A percentile compares a stretch with the other conserved stretches of the same genome.
These are phyloP conservation scores for Charanyca ferruginea DNA, from an alignment of 2,888 invertebrate genomes.

Conservation along the genomic window DNA sequence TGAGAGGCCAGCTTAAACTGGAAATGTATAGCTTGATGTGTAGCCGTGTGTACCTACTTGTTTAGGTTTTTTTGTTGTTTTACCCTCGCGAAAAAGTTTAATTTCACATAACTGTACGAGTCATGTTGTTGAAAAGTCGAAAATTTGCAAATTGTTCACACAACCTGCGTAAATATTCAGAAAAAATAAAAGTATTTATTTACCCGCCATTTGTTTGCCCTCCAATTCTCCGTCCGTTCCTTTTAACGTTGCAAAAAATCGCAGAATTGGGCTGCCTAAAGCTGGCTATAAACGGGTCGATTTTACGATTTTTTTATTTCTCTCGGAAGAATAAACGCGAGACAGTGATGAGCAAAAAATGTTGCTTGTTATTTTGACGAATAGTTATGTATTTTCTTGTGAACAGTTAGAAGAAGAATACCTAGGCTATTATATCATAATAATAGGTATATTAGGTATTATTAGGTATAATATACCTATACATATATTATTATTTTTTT, in stretches of 20 bases:
- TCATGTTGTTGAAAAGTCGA: conserved; percentile 5
- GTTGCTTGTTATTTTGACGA: conserved; percentile 41
- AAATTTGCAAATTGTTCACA: conserved; percentile 34
- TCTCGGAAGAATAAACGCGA: conserved; percentile 50
- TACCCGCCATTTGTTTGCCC: conserved; percentile 45
- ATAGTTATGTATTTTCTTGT: conserved; percentile 40
- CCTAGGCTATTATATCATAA: conserved; percentile 5
- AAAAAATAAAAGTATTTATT: conserved; percentile 34
- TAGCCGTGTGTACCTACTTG: no score
- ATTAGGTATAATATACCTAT: no score
- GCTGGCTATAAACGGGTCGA: conserved; percentile 56
- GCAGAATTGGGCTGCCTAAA: conserved; percentile 51
- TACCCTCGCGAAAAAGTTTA: conserved; percentile 5
- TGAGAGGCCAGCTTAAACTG: no score
- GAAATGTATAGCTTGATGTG: no score
- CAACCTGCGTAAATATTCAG: conserved; percentile 24
- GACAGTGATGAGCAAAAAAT: conserved; percentile 40
- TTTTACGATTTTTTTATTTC: conserved; percentile 56
- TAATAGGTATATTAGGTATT: no score
- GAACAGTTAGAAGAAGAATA: conserved; percentile 7
- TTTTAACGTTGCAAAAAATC: conserved; percentile 54
- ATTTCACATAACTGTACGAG: background rate
- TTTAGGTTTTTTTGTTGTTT: background rate
- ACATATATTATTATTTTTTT: conserved; percentile 15
- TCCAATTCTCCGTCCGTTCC: conserved; percentile 30